Evolutionary conservation across 2,113 vertebrate genomes (phyloP), one percentile per base, ranked within the genome.

Genomic region (Corythornis madagascariensis): DNA sequence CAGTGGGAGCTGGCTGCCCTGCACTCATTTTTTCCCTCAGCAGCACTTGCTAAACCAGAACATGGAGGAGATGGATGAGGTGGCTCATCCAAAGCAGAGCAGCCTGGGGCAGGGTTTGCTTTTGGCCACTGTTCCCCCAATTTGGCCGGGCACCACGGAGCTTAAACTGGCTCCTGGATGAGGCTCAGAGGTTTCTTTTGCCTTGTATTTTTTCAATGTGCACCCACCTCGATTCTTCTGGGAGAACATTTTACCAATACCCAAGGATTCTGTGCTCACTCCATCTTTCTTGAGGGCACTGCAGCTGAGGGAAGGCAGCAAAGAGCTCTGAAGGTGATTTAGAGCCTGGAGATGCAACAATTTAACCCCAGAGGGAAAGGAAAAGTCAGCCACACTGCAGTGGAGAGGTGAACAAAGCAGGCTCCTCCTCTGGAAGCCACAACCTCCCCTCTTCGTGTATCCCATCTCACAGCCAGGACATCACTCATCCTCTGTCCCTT

Each of bases 211-310:
- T 79, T 55, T 25, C 28, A 4, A 12, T 14, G 5, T 3, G 42
- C 42, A 38, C 4, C 22, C 5, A 20, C 7, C 6, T 16, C 8
- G 22, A 35, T 16, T 45, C n/a, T 89, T 64, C 18, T 25, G 15
- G 72, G 33, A 43, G 25, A 48, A 80, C 24, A 50, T 52, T 48
- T 65, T 9, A 29, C 11, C 24, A 4, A 4, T 65, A 76, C 61
- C 63, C 38, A 64, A 67, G 53, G 89, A 66, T 73, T 93, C 14
- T 50, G 26, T 43, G 11, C 5, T 25, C 64, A 40, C 71, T 59
- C 38, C 33, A 66, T 31, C 33, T 33, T 53, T 45, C 60, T 53
- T 43, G 84, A 88, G 94, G 93, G 75, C 87, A 64, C 16, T 72
- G 83, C 83, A 77, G 57, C 57, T 6, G 10, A 66, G 73, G 56